Evolutionary conservation across 2,797 vertebrate genomes (phyloP).

Genomic region (Fistularia commersonii): DNA sequence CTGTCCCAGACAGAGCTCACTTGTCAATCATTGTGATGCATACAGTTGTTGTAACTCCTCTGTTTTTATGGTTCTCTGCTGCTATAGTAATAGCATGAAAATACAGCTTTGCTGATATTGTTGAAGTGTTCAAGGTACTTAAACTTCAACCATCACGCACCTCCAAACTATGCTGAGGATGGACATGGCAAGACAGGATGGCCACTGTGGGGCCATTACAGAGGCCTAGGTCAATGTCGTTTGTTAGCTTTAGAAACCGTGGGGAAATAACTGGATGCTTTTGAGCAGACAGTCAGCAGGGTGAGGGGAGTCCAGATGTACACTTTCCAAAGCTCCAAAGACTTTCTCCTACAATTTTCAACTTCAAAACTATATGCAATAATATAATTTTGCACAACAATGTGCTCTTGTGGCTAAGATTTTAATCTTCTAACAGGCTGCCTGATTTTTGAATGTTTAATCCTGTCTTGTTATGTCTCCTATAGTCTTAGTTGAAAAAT

Average conservation of each 20-base stretch:
- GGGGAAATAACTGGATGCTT: slow-evolving; percentile 33
- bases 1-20: slow-evolving; percentile 15
- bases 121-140: slow-evolving; percentile 48
- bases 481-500: too few species aligned
- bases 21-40: slow-evolving; percentile 30
- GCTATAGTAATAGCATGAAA: slow-evolving; percentile 45
- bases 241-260: slow-evolving; percentile 40
- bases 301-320: slow-evolving; percentile 37
- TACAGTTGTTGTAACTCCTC: slow-evolving; percentile 28
- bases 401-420: slow-evolving; percentile 5
- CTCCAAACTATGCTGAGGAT: slow-evolving; percentile 51
- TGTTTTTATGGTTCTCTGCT: slow-evolving; percentile 48
- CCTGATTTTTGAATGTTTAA: too few species aligned
- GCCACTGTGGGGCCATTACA: slow-evolving; percentile 51
- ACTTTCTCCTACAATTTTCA: slow-evolving; percentile 30
- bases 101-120: slow-evolving; percentile 38
- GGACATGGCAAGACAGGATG: slow-evolving; percentile 37
- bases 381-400: slow-evolving; percentile 42
- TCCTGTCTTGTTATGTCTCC: too few species aligned
- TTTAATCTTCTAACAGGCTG: background rate
- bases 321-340: slow-evolving; percentile 45
- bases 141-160: slow-evolving; percentile 56
- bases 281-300: slow-evolving; percentile 18
- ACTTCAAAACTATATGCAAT: slow-evolving; percentile 39
- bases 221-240: slow-evolving; percentile 55